These are phyloP conservation scores for Melikaiella ostensackeni DNA, from an alignment of 2,888 invertebrate species.

Conservation along the genomic window DNA sequence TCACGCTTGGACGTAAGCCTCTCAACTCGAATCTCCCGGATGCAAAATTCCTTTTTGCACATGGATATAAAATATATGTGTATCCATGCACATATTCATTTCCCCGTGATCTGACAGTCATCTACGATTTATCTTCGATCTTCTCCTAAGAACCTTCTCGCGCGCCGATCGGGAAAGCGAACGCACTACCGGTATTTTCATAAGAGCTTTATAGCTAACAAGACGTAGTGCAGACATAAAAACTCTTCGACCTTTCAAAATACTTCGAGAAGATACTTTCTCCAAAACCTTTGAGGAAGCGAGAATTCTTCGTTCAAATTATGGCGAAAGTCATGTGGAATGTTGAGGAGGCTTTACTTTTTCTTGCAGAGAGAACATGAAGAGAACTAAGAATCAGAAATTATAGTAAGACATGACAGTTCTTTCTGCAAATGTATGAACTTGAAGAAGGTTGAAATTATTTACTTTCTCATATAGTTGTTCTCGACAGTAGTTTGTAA, in stretches of 20 bases:
- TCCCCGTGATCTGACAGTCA: not conserved
- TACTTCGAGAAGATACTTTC: constrained; percentile 26
- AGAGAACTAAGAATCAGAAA: constrained; percentile 2
- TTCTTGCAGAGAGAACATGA: not conserved
- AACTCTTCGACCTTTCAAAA: constrained; percentile 33
- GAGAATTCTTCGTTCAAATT: constrained; percentile 28
- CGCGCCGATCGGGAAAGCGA: constrained; percentile 21
- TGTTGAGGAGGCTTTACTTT: constrained; percentile 17
- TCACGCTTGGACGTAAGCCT: constrained; percentile 53
- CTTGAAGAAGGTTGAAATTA: constrained; percentile 5
- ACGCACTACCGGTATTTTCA: constrained; percentile 22
- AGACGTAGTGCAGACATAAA: constrained; percentile 3
- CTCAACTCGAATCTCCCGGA: constrained; percentile 54
- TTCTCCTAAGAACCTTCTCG: not conserved
- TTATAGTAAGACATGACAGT: not conserved
- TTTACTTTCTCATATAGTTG: not conserved
- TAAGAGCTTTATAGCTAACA: constrained; percentile 12
- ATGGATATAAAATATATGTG: constrained; percentile 1
- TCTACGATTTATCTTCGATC: not conserved
- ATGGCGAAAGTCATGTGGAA: constrained; percentile 35
- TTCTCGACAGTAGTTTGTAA: not conserved
- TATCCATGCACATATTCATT: not conserved
- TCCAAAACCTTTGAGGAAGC: constrained; percentile 21
- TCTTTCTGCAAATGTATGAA: not conserved
- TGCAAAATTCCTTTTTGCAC: constrained; percentile 48